phyloP scores from a whole-genome alignment of 2,888 invertebrate species.

The Malachius bipustulatus region DNA sequence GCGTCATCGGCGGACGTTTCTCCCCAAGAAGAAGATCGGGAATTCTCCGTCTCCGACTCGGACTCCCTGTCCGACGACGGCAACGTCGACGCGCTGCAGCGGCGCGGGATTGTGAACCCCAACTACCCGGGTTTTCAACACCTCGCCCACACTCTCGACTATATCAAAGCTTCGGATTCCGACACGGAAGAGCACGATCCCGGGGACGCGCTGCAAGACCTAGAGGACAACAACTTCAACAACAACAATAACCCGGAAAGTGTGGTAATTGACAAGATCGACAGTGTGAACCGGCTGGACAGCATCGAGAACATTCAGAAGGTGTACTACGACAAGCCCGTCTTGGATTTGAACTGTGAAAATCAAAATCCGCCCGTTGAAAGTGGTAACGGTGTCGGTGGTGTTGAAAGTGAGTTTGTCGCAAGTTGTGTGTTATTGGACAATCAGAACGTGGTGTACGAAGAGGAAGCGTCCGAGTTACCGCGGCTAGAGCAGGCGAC shows the following conservation, averaged over 20 bases:
- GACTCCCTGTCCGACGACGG: constrained; percentile 35
- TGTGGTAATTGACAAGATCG: constrained; percentile 31
- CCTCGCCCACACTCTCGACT: constrained; percentile 56
- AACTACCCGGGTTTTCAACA: constrained; percentile 79
- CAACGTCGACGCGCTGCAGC: constrained; percentile 36
- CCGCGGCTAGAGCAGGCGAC: constrained; percentile 24
- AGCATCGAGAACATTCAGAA: constrained; percentile 42
- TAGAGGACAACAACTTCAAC: constrained; percentile 31
- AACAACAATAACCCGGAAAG: constrained; percentile 30
- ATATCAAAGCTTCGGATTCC: constrained; percentile 30
- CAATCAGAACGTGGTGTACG: constrained; percentile 33
- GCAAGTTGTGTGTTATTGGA: too few relatives aligned
- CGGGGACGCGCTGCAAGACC: neutral
- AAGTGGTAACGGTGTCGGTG: constrained; percentile 25
- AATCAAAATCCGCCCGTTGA: constrained; percentile 21
- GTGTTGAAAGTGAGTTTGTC: constrained; percentile 18
- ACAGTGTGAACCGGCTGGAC: constrained; percentile 41
- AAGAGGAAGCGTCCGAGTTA: constrained; percentile 15
- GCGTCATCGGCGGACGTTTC: constrained; percentile 38
- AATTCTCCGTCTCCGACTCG: constrained; percentile 44
- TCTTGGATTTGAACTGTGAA: constrained; percentile 40
- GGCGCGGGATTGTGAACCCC: constrained; percentile 67
- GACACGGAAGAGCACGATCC: constrained; percentile 39
- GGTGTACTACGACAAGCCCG: constrained; percentile 45
- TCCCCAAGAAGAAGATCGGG: constrained; percentile 42